These are phyloP conservation scores for Leiothrix lutea DNA, from an alignment of 2,113 vertebrate species.

Conservation along the genomic window DNA sequence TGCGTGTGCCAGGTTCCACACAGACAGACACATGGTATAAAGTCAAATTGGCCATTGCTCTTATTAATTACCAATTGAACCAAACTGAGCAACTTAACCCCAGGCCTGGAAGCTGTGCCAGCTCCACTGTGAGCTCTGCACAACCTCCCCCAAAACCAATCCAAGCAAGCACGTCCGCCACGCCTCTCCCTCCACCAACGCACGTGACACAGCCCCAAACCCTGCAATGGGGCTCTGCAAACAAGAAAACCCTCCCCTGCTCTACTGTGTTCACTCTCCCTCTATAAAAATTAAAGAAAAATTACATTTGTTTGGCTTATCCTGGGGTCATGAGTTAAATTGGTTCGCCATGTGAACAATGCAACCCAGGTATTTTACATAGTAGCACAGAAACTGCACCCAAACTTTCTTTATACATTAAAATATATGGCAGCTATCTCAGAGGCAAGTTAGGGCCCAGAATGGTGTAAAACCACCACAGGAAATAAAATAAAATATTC, in stretches of 20 bases:
- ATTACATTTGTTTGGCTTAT: background rate
- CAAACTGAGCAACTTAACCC: constrained; percentile 62
- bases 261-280: background rate
- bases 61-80: constrained; percentile 67
- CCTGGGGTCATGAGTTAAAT: background rate
- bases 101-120: constrained; percentile 55
- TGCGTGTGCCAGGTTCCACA: constrained; percentile 29
- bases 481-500: background rate
- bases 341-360: background rate
- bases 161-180: background rate
- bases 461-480: background rate
- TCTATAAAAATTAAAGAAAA: background rate
- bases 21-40: constrained; percentile 52
- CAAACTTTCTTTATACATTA: background rate
- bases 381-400: background rate
- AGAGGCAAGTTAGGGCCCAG: background rate
- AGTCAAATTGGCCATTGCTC: constrained; percentile 65
- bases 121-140: background rate
- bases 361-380: rapidly evolving
- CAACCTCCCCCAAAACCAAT: background rate
- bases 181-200: background rate
- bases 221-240: background rate
- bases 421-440: background rate
- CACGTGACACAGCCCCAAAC: rapidly evolving
- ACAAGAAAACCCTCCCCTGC: background rate